Evolutionary conservation across 2,113 vertebrate genomes (phyloP).

Genomic region (Myiozetetes cayanensis): DNA sequence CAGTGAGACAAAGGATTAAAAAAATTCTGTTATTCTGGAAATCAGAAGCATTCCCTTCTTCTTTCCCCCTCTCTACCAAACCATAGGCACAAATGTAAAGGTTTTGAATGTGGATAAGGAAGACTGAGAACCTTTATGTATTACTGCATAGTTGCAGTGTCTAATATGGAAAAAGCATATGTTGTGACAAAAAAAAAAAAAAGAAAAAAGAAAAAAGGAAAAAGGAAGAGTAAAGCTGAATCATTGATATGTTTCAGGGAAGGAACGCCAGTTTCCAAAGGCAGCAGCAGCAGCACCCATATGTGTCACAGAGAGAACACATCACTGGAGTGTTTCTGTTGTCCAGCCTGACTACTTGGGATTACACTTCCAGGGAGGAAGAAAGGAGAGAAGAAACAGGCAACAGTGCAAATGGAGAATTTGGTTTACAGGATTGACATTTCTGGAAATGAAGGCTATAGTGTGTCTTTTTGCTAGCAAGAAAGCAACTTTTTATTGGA

Average conservation of each 20-base stretch:
- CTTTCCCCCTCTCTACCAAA: not conserved
- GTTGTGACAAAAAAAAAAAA: not conserved
- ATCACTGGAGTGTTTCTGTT: not conserved
- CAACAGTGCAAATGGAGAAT: not conserved
- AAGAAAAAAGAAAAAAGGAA: not conserved
- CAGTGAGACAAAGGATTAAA: not conserved
- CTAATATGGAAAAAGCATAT: not conserved
- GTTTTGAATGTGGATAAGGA: not conserved
- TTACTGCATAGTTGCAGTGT: not conserved
- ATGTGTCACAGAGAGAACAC: fast-evolving
- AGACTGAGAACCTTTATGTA: not conserved
- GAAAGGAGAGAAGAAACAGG: not conserved
- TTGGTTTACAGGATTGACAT: not conserved
- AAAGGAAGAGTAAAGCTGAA: not conserved
- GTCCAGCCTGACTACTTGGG: not conserved
- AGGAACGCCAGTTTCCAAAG: not conserved
- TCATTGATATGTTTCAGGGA: not conserved
- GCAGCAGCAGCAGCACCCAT: no score
- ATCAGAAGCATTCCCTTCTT: not conserved
- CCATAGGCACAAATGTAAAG: not conserved
- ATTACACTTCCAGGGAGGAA: not conserved
- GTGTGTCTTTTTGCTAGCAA: not conserved
- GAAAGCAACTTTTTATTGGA: not conserved
- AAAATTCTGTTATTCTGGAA: not conserved
- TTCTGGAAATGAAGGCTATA: not conserved